phyloP scores from a whole-genome alignment of 2,797 vertebrate species.

The Margarornis squamiger region DNA sequence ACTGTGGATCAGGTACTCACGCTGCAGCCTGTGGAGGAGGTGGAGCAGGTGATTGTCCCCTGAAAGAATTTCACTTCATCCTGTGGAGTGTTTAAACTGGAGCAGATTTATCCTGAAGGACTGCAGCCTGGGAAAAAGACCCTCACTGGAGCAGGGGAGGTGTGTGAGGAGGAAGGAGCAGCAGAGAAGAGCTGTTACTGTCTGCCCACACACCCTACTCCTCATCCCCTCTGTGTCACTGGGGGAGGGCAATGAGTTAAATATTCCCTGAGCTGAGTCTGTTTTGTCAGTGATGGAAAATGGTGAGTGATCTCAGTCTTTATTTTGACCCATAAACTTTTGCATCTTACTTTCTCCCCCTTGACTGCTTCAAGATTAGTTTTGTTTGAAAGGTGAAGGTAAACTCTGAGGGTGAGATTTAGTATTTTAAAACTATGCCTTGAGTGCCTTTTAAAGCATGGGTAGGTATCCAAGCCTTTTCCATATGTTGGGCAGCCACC shows the following conservation, averaged over 20 bases:
- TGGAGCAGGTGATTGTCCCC: background rate
- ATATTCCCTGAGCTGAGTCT: background rate
- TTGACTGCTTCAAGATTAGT: background rate
- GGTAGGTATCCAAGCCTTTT: background rate
- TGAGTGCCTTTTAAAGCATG: background rate
- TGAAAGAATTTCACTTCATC: background rate
- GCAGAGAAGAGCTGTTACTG: background rate
- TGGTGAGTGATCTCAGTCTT: background rate
- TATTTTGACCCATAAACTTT: background rate
- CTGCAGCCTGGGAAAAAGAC: background rate
- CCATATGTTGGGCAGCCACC: background rate
- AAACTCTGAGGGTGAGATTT: background rate
- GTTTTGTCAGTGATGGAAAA: background rate
- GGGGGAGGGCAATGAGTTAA: background rate
- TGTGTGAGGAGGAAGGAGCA: background rate
- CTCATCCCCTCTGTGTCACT: background rate
- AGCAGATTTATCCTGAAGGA: background rate
- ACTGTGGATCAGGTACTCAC: too few species aligned
- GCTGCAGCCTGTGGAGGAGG: background rate
- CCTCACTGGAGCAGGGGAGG: background rate
- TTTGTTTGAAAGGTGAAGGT: background rate
- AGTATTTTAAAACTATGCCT: background rate
- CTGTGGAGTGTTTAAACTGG: background rate
- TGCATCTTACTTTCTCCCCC: background rate
- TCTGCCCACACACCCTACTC: accelerated